Conservation (phyloP, 2,888 invertebrate genomes). For the Drosophila bunnanda region DNA sequence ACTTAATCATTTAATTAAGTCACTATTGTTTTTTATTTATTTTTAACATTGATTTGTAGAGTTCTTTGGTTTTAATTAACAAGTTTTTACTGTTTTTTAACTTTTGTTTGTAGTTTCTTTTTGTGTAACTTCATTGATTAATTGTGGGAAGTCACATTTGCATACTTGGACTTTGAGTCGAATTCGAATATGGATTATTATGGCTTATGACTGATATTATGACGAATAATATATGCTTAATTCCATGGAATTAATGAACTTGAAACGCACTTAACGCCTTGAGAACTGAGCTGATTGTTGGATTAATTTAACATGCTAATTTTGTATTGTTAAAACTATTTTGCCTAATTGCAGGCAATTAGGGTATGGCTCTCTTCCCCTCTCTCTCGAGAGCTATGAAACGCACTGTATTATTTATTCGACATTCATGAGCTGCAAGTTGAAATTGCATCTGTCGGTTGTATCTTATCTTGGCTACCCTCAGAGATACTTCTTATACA, state of each 20-base stretch:
- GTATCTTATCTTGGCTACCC: constrained; percentile 34
- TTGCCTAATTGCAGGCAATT: constrained; percentile 8
- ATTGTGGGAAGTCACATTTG: neutral
- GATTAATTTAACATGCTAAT: constrained; percentile 7
- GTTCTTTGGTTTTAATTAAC: neutral
- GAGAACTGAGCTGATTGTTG: neutral
- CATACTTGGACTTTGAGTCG: neutral
- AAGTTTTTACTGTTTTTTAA: neutral
- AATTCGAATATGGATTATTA: neutral
- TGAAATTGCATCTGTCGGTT: constrained; percentile 35
- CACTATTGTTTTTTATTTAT: constrained; percentile 1
- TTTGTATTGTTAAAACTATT: constrained; percentile 1
- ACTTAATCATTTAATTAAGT: constrained; percentile 5
- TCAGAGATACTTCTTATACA: constrained; percentile 7
- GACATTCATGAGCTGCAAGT: constrained; percentile 28
- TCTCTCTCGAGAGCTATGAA: neutral
- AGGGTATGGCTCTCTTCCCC: neutral
- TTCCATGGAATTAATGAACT: constrained; percentile 7
- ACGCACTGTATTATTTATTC: constrained; percentile 20
- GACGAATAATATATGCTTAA: neutral
- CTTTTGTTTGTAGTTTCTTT: neutral
- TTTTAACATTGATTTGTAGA: neutral
- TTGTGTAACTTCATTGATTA: constrained; percentile 3
- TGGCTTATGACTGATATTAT: neutral
- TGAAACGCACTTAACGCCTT: constrained; percentile 4